phyloP scores from a whole-genome alignment of 1,140 invertebrate species.

The Drosophila kanapiae region DNA sequence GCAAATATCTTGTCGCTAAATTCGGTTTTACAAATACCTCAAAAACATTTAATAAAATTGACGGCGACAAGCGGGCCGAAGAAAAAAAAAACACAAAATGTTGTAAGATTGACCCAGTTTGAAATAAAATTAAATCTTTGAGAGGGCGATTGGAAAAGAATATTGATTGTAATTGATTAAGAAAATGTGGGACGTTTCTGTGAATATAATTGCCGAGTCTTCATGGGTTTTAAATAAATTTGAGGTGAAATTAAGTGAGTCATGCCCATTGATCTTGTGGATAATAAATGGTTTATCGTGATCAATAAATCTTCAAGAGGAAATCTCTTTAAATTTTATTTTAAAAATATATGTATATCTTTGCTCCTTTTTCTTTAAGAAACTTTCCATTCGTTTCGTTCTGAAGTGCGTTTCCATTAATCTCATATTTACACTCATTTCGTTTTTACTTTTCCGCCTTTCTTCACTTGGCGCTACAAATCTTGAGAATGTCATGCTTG shows the following conservation, averaged over 20 bases:
- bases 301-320: not conserved
- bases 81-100: constrained; percentile 24
- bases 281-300: not conserved
- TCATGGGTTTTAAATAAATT: constrained; percentile 12
- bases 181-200: constrained; percentile 31
- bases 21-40: constrained; percentile 58
- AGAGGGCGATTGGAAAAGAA: constrained; percentile 51
- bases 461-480: constrained; percentile 34
- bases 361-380: not conserved
- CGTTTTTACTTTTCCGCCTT: constrained; percentile 24
- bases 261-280: constrained; percentile 17
- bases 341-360: not conserved
- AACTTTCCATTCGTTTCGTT: not conserved
- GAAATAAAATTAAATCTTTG: constrained; percentile 41
- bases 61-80: constrained; percentile 55
- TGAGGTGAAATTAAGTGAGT: constrained; percentile 10
- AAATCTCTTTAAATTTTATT: constrained; percentile 1
- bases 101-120: constrained; percentile 50
- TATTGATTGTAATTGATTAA: constrained; percentile 55
- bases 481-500: constrained; percentile 46
- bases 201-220: constrained; percentile 14
- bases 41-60: constrained; percentile 77
- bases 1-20: constrained; percentile 63
- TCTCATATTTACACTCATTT: constrained; percentile 34
- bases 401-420: constrained; percentile 9